Evolutionary conservation across 2,797 vertebrate genomes (phyloP).

Genomic region (Cuculus canorus): DNA sequence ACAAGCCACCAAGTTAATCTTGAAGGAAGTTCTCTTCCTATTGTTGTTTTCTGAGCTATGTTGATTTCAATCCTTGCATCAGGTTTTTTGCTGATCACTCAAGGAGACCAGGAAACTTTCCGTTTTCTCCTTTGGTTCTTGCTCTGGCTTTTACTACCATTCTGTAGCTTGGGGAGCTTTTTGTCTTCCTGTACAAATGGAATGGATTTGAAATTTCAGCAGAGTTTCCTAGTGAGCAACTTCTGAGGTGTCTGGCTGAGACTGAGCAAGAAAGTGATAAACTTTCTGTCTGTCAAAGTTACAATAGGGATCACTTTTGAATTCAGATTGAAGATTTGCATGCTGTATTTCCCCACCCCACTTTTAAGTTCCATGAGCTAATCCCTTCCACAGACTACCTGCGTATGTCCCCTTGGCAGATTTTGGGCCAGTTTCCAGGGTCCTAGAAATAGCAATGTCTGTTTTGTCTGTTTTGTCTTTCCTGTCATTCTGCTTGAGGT

Average conservation of each 20-base stretch:
- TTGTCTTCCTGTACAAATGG: not conserved
- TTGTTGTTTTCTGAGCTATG: not conserved
- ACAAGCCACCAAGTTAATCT: not conserved
- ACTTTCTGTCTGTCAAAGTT: not conserved
- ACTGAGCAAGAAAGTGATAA: not conserved
- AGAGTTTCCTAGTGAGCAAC: not conserved
- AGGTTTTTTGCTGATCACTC: not conserved
- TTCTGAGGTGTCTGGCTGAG: not conserved
- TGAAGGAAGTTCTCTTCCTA: not conserved
- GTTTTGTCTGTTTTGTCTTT: not conserved
- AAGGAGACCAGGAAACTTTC: not conserved
- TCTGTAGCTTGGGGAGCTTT: not conserved
- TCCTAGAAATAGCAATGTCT: not conserved
- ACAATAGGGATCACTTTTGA: not conserved
- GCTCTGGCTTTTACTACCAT: not conserved
- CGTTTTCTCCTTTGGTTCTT: not conserved
- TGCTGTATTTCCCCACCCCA: not conserved
- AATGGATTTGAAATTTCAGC: not conserved
- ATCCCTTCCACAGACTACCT: not conserved
- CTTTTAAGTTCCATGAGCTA: not conserved
- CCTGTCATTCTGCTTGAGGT: not conserved
- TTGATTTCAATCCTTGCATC: not conserved
- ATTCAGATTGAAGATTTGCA: not conserved
- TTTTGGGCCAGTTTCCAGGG: not conserved
- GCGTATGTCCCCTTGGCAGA: fast-evolving